Base-by-base conservation (phyloP, 1,140 invertebrate genomes). In the Brachystomella parvula region DNA sequence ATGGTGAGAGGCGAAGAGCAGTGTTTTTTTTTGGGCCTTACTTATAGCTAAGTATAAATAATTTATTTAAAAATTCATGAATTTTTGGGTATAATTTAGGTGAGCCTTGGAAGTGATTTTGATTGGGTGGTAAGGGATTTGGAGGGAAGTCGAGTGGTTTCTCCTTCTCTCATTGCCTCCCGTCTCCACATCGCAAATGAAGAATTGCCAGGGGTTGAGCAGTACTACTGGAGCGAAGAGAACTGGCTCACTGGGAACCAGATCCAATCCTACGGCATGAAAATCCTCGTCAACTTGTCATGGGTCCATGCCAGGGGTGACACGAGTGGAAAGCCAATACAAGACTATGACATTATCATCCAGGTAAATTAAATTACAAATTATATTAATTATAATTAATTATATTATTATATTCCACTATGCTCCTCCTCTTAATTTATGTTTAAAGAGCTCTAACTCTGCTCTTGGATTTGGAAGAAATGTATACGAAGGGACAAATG, bases 291-390 rank as follows among this genome's bases (percentile, higher is more conserved):
- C 71, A 81, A 80, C 39, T 80, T 95, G 21, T 86, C 85, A 69
- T 98, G 92, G 88, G 86, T 88, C 6, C 85, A 91, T 0, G 88
- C 89, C 75, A 80, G 93, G 49, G 92, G 92, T 15, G 92, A 95
- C 75, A 92, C 88, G 0, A 90, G 90, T 35, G 92, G 91, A 3
- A 87, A 84, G 76, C 85, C 89, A 2, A 91, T 87, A n/a, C 82
- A 81, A 1, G 87, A 87, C 17, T 89, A 93, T 3, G 92, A 96
- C 78, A 79, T 96, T 28, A 85, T 98, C 60, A 77, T 98, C 1
- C 83, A 94, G 75, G 87, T 88, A 39, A 47, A 15, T 24, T 31
- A 66, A 33, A 17, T 29, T n/a, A 15, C 15, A 17, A 53, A 47
- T 44, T 28, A 33, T 17, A 64, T 6, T 35, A 2, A 53, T 15